Base-by-base conservation (phyloP, 2,888 invertebrate genomes). In the Sisyra nigra region DNA sequence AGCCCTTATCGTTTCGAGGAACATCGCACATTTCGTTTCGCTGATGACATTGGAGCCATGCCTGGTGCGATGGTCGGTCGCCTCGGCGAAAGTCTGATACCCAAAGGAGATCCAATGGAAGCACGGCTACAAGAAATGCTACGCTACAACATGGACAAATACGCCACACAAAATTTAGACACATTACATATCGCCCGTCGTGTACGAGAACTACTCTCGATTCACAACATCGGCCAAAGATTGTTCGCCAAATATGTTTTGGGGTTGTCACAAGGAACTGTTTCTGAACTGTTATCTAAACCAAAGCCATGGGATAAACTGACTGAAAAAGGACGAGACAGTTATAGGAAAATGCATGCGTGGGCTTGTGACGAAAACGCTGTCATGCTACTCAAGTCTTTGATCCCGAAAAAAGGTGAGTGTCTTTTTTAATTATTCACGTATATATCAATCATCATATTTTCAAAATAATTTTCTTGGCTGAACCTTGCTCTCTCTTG, bases 291-390 rank as follows among this genome's bases (percentile, higher is more conserved):
- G 55, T 74, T 98, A 48, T 96, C 96, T 52, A 98, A 98, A 62
- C 98, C 98, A 44, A 96, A 98, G 62, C 94, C 94, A 10, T 98
- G 98, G 98, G 94, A 96, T 69, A 97, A 97, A 67, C 71, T 98
- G 58, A 98, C 98, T 45, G 98, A 98, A 69, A 98, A 98, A 65
- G 98, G 98, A 30, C 73, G 97, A 44, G 98, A 98, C 69, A 96
- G 96, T 55, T 98, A 98, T 69, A 73, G 98, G 57, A 96, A 97
- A 69, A 98, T 98, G 93, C 93, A 96, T 68, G 92, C 92, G 56
- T 98, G 98, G 98, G 92, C 96, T 52, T 87, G 87, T 63, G 97
- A 97, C 69, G 94, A 96, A 60, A 84, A 86, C 57, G 94, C 97
- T 57, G 89, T 98, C 57, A 76, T 92, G 73, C 81, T 96, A 55